phyloP scores from a whole-genome alignment of 2,113 vertebrate species.

The Gymnocephalus cernua region DNA sequence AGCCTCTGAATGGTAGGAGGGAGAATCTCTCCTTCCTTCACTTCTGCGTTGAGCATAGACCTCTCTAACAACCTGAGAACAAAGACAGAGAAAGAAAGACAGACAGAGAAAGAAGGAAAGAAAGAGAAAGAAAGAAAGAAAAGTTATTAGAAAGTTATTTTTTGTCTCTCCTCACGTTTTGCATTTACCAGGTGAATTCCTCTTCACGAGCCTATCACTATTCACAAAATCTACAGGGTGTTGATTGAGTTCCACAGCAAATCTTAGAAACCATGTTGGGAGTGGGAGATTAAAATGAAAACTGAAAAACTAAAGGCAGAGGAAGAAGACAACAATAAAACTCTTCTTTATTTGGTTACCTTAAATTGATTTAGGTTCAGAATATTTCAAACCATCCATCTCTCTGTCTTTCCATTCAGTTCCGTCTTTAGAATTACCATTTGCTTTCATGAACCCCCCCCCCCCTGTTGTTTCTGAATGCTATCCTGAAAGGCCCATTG shows the following conservation, averaged over 20 bases:
- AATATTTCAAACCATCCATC: slow-evolving; percentile 37
- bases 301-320: slow-evolving; percentile 1
- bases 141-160: slow-evolving; percentile 33
- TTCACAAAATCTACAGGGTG: slow-evolving; percentile 19
- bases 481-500: slow-evolving; percentile 54
- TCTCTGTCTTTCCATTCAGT: slow-evolving; percentile 12
- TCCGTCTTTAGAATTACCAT: slow-evolving; percentile 24
- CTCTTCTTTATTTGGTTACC: slow-evolving; percentile 24
- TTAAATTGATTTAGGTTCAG: slow-evolving; percentile 1
- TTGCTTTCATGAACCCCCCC: slow-evolving; percentile 20
- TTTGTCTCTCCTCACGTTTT: neutral
- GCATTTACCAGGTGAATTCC: slow-evolving; percentile 28
- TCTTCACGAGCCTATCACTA: neutral
- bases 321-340: neutral
- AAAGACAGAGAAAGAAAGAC: slow-evolving; percentile 41
- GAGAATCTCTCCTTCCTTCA: slow-evolving; percentile 88
- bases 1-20: slow-evolving; percentile 92
- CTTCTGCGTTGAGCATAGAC: slow-evolving; percentile 82
- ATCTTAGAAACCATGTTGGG: slow-evolving; percentile 10
- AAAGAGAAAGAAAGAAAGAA: neutral
- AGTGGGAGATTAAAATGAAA: slow-evolving; percentile 40
- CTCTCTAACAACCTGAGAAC: slow-evolving; percentile 82
- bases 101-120: slow-evolving; percentile 1
- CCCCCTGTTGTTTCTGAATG: slow-evolving; percentile 8
- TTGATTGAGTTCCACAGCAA: slow-evolving; percentile 21